Evolutionary conservation across 2,113 vertebrate species (phyloP).

Genomic region (Hippocampus zosterae): DNA sequence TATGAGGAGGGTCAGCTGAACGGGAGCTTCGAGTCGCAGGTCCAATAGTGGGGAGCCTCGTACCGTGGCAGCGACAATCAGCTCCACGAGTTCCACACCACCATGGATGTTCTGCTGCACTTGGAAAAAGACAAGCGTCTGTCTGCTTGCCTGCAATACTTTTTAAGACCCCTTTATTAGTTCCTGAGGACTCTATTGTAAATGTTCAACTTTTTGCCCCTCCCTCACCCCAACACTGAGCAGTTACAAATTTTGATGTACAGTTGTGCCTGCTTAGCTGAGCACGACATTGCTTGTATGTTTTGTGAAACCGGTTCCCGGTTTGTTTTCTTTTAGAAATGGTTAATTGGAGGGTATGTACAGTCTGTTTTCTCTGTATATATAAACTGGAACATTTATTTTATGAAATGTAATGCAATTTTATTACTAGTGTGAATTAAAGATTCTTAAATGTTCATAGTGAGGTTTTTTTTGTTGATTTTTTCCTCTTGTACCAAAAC

Average conservation of each 20-base stretch:
- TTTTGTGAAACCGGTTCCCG: slow-evolving; percentile 83
- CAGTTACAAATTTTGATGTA: slow-evolving; percentile 91
- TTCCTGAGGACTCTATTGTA: slow-evolving; percentile 85
- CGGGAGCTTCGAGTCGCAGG: slow-evolving; percentile 95
- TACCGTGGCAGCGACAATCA: slow-evolving; percentile 54
- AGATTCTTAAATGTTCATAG: slow-evolving; percentile 83
- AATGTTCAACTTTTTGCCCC: slow-evolving; percentile 79
- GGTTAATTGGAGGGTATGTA: slow-evolving; percentile 92
- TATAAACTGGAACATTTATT: slow-evolving; percentile 99
- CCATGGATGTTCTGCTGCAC: slow-evolving; percentile 77
- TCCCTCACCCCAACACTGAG: slow-evolving; percentile 83
- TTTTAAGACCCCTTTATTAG: slow-evolving; percentile 83
- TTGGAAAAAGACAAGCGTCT: slow-evolving; percentile 75
- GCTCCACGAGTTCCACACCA: slow-evolving; percentile 58
- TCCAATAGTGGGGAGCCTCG: slow-evolving; percentile 83
- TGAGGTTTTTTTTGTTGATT: slow-evolving; percentile 52
- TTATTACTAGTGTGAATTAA: slow-evolving; percentile 99
- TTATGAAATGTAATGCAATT: slow-evolving; percentile 99
- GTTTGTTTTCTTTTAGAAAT: slow-evolving; percentile 72
- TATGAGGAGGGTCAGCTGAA: slow-evolving; percentile 99
- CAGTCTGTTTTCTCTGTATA: slow-evolving; percentile 99
- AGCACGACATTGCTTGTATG: slow-evolving; percentile 94
- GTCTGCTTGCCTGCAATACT: slow-evolving; percentile 90
- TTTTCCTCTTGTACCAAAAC: slow-evolving; percentile 56
- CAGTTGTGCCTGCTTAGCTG: slow-evolving; percentile 92